These are phyloP conservation scores for Pycnonotus jocosus DNA, from an alignment of 2,113 vertebrate genomes.

Conservation along the genomic window DNA sequence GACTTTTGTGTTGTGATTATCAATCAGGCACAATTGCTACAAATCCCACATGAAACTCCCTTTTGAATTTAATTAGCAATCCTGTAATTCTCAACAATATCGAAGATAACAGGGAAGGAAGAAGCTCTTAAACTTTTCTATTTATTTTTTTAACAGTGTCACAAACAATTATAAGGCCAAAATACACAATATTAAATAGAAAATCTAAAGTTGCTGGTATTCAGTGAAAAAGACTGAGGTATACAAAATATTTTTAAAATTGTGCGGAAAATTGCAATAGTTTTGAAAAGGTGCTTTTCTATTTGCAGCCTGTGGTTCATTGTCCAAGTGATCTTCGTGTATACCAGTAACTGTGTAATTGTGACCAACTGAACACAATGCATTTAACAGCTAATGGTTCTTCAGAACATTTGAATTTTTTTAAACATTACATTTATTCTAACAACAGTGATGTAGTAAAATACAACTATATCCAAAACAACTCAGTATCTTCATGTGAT, in stretches of 20 bases:
- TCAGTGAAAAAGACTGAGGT: background rate
- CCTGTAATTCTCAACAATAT: background rate
- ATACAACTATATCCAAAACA: background rate
- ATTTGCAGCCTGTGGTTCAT: background rate
- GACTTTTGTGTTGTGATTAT: background rate
- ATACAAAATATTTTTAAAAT: background rate
- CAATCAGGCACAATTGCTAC: background rate
- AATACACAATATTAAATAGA: slow-evolving; percentile 30
- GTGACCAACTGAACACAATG: background rate
- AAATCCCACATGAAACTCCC: background rate
- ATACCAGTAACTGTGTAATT: background rate
- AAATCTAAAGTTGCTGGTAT: background rate
- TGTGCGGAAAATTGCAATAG: background rate
- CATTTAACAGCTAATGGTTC: background rate
- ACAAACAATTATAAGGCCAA: slow-evolving; percentile 16
- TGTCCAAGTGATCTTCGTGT: background rate
- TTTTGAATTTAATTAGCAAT: background rate
- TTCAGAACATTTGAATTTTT: background rate
- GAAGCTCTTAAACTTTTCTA: background rate
- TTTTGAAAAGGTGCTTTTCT: slow-evolving; percentile 16
- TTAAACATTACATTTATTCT: background rate
- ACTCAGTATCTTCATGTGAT: background rate
- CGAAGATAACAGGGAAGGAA: background rate
- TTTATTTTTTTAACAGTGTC: background rate
- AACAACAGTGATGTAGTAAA: background rate